A percentile compares a stretch with the other conserved stretches of the same genome.
These are phyloP conservation scores for Aspidapion aeneum DNA, from an alignment of 2,888 invertebrate genomes.

Conservation along the genomic window DNA sequence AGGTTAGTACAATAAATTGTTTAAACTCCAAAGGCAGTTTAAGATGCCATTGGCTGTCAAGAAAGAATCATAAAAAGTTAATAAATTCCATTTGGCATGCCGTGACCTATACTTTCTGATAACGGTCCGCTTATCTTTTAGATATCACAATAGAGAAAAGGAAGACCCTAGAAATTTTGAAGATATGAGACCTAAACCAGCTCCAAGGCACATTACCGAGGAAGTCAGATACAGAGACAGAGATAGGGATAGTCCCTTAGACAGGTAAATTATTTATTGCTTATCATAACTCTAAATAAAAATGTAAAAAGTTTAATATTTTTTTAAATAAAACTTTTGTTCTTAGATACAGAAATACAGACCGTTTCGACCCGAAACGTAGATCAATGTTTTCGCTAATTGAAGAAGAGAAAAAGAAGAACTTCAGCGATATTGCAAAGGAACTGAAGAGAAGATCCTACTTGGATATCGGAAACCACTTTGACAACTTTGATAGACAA, in stretches of 20 bases:
- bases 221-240: constrained; percentile 36
- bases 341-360: constrained; percentile 33
- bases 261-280: constrained; percentile 22
- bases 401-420: constrained; percentile 49
- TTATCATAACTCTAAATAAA: not conserved
- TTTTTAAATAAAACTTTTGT: not conserved
- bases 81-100: too few species aligned
- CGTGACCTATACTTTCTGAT: too few species aligned
- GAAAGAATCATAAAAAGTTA: too few species aligned
- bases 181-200: constrained; percentile 38
- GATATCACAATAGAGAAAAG: constrained; percentile 22
- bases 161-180: constrained; percentile 21
- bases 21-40: too few species aligned
- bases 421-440: constrained; percentile 49
- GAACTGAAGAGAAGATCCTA: constrained; percentile 50
- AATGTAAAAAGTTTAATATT: too few species aligned
- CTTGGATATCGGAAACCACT: constrained; percentile 40
- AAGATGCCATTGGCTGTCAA: too few species aligned
- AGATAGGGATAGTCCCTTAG: constrained; percentile 27
- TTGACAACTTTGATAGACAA: constrained; percentile 35
- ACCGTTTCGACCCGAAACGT: constrained; percentile 45
- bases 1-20: too few species aligned
- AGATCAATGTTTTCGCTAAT: constrained; percentile 47
- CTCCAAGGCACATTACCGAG: constrained; percentile 38
- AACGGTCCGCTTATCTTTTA: too few species aligned